Evolutionary conservation across 2,888 invertebrate genomes (phyloP), one percentile per base, ranked within the genome.

Genomic region (Sisyra terminalis): DNA sequence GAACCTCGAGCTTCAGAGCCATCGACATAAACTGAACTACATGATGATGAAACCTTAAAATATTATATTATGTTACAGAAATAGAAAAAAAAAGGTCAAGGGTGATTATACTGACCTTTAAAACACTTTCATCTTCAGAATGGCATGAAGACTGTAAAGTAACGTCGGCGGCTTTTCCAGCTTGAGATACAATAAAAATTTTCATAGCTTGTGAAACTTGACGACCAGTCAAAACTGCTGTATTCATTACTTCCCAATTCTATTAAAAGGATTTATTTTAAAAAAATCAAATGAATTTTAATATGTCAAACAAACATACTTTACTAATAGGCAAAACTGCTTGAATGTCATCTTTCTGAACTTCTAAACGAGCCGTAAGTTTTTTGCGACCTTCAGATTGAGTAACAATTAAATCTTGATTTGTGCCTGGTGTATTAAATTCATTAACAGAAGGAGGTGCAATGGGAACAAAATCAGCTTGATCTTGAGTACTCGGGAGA

Each of bases 191-290:
- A 53, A 92, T 88, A 61, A 90, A 85, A 51, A 96, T 87, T 65
- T 89, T 88, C 84, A 96, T 86, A 11, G 92, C 87, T 55, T 90
- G 89, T 2, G 89, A 88, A 47, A 93, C 89, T 64, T 90, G 89
- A 40, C 86, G 78, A 1, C 93, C 93, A 5, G 93, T 94, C 56
- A 96, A 68, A 46, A 93, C 87, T 0, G 94, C 96, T 2, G 92
- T 90, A 66, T 96, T 96, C 65, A 96, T 73, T 30, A 96, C 78
- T 64, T 93, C 92, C 81, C 86, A 88, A 60, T 88, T 92, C 90
- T 93, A 66, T 40, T 68, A 67, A 49, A 53, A 55, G 52, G 30
- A 29, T 29, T 32, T 32, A 11, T 11, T 32, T 32, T 32, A 32
- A 3, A 24, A 24, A 24, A 24, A 7, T 24, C 7, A 24, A 24